Evolutionary conservation across 2,113 vertebrate species (phyloP).

Genomic region (Balaenoptera acutorostrata): DNA sequence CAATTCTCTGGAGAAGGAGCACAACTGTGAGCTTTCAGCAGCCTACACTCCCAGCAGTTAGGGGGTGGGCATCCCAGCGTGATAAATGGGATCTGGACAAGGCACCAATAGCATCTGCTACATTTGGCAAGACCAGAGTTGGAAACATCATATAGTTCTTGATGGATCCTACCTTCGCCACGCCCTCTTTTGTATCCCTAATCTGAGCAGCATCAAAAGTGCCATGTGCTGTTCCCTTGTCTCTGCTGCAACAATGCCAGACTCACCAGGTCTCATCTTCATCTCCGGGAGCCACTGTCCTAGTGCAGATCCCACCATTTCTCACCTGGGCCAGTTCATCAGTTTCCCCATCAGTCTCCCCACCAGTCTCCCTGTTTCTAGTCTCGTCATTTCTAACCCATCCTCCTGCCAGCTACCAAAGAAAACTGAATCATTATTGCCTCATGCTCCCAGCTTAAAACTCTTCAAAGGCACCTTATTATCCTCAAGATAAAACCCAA

Average conservation of each 20-base stretch:
- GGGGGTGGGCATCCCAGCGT: neutral
- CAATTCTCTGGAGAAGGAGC: neutral
- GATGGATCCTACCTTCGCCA: neutral
- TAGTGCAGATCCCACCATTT: neutral
- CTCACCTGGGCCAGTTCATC: neutral
- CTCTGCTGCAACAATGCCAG: neutral
- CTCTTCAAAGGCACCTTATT: neutral
- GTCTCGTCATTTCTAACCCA: neutral
- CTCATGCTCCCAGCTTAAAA: neutral
- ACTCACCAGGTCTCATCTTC: neutral
- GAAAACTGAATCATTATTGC: neutral
- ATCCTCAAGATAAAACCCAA: neutral
- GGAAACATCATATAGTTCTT: neutral
- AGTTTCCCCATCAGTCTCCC: neutral
- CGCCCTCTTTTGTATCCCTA: neutral
- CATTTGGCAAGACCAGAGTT: neutral
- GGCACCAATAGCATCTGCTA: neutral
- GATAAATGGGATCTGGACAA: neutral
- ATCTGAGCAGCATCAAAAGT: neutral
- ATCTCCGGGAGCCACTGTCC: neutral
- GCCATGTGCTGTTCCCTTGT: neutral
- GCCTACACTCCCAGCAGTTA: neutral
- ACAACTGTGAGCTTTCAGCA: neutral
- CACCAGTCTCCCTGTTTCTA: neutral
- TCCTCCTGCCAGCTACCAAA: neutral